Conservation (phyloP, 2,113 vertebrate genomes). For the Aplodontia rufa region DNA sequence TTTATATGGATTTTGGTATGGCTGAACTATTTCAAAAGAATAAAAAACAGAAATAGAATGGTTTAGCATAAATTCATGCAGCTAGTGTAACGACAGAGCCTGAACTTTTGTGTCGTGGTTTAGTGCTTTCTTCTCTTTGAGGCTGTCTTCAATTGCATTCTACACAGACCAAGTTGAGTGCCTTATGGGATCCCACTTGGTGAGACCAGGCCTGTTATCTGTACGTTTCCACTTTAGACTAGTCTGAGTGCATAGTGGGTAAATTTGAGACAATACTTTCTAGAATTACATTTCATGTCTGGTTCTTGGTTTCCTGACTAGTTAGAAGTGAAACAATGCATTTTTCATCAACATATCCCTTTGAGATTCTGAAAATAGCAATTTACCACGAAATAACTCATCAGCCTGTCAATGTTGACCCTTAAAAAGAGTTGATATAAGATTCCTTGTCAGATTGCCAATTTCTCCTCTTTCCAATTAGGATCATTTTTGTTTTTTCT, state of each 20-base stretch:
- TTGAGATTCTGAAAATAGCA: slow-evolving; percentile 54
- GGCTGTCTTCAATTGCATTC: not conserved
- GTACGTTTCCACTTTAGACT: not conserved
- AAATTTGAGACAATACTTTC: slow-evolving; percentile 30
- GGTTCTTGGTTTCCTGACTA: slow-evolving; percentile 50
- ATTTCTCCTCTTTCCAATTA: slow-evolving; percentile 39
- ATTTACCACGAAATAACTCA: slow-evolving; percentile 61
- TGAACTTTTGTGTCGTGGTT: not conserved
- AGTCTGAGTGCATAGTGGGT: not conserved
- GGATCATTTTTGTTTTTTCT: slow-evolving; percentile 52
- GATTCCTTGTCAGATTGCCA: slow-evolving; percentile 57
- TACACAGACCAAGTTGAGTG: not conserved
- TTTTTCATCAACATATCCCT: slow-evolving; percentile 47
- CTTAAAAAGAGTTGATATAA: slow-evolving; percentile 38
- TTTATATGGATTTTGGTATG: not conserved
- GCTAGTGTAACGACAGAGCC: not conserved
- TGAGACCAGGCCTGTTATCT: not conserved
- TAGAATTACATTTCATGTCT: slow-evolving; percentile 55
- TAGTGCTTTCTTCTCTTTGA: not conserved
- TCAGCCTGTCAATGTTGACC: slow-evolving; percentile 7
- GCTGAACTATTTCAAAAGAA: not conserved
- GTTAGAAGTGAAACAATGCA: slow-evolving; percentile 38
- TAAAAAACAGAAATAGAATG: not conserved
- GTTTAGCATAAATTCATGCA: not conserved
- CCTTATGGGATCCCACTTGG: not conserved